Evolutionary conservation across 2,113 vertebrate species (phyloP), one percentile per base, ranked within the genome.

Genomic region (Turnix velox): DNA sequence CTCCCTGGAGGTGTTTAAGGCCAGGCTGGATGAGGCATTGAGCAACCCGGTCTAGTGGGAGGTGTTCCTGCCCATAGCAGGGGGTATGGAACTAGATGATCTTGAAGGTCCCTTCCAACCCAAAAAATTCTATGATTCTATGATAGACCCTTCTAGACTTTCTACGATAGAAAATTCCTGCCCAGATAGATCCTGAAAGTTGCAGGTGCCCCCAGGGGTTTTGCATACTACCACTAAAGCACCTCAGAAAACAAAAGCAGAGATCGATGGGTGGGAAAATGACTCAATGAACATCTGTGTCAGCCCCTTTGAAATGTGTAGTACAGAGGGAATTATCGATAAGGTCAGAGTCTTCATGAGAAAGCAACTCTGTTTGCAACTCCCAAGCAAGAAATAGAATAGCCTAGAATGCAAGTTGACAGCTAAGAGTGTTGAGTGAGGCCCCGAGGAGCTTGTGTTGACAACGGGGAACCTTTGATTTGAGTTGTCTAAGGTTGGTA

Each of bases 401-500:
- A 88, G 48, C 45, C 77, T 84, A 88, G 59, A 88, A 92, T 90
- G 74, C 63, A 76, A 51, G 78, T 52, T 90, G 89, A 93, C 78
- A 94, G 95, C 52, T 85, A 84, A 84, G 13, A 54, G 55, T 87
- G 62, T 74, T 91, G 93, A 90, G 69, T 71, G 82, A 76, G 71
- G 63, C 76, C 82, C 92, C 73, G 82, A 95, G 87, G 76, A 94
- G 33, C 54, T 86, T 73, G 66, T 18, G 74, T 67, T 94, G 48
- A 84, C 90, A 92, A 77, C 71, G 81, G 66, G 76, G 93, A 96
- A 84, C 87, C 77, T 93, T 86, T 89, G 77, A 82, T 94, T 92
- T 93, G 85, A 95, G 72, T 96, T 83, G 93, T 95, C 78, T 84
- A 30, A 92, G 85, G 85, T 31, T 86, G 9, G 48, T 52, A 69